Evolutionary conservation across 1,140 invertebrate genomes (phyloP).

Genomic region (Solen grandis): DNA sequence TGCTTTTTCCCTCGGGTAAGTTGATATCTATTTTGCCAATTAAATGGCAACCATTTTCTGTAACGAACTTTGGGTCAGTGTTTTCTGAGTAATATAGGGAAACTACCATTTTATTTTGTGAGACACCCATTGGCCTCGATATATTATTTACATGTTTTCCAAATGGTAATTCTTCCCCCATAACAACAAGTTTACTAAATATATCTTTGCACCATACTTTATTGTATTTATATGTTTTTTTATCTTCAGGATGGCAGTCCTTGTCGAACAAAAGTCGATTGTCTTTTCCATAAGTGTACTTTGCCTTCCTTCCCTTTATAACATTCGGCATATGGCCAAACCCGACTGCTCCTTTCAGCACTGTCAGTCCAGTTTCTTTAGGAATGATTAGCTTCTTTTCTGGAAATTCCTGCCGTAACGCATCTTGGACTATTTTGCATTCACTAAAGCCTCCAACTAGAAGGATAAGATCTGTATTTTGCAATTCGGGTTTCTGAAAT

Average conservation of each 20-base stretch:
- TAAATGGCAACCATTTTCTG: conserved; percentile 56
- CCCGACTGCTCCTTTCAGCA: conserved; percentile 51
- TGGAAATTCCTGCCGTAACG: conserved; percentile 36
- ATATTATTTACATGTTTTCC: conserved; percentile 58
- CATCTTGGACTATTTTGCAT: conserved; percentile 37
- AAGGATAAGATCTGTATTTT: conserved; percentile 38
- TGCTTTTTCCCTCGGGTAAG: conserved; percentile 47
- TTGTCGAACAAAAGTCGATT: conserved; percentile 40
- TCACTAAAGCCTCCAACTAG: conserved; percentile 58
- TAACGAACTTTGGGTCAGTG: conserved; percentile 54
- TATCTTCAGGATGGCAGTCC: conserved; percentile 16
- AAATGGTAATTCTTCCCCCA: conserved; percentile 20
- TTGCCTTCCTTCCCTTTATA: conserved; percentile 30
- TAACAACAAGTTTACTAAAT: conserved; percentile 41
- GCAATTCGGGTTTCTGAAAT: conserved; percentile 20
- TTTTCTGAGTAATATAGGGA: conserved; percentile 58
- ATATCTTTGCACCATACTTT: conserved; percentile 41
- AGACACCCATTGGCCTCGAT: conserved; percentile 41
- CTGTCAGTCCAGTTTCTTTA: conserved; percentile 30
- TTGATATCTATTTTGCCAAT: conserved; percentile 62
- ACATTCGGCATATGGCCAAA: conserved; percentile 43
- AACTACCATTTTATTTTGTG: conserved; percentile 58
- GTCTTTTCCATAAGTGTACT: conserved; percentile 47
- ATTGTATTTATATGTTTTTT: conserved; percentile 18
- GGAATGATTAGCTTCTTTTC: too few relatives aligned